phyloP scores from a whole-genome alignment of 2,797 vertebrate genomes.

The Momotus momota region DNA sequence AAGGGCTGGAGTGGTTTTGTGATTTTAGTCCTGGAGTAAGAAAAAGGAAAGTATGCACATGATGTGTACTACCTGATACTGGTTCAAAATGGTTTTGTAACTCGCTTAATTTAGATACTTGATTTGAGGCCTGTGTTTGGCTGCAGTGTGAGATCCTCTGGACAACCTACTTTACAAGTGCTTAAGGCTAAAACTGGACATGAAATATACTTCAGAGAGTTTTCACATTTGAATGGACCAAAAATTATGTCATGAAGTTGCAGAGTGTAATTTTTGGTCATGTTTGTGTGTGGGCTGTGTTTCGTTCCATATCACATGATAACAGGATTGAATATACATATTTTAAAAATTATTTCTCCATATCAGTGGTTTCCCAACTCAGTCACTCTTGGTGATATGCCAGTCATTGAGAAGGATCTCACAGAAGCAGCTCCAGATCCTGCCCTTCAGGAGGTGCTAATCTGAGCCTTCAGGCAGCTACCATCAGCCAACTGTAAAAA shows the following conservation, averaged over 20 bases:
- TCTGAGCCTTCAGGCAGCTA: not conserved
- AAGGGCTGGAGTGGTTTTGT: not conserved
- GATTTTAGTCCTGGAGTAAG: not conserved
- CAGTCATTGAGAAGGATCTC: not conserved
- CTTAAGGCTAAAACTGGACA: not conserved
- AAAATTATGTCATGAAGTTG: not conserved
- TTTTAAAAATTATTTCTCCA: not conserved
- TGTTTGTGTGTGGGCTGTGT: not conserved
- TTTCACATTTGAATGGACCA: not conserved
- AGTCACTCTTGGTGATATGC: not conserved
- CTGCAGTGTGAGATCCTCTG: not conserved
- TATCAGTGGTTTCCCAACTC: not conserved
- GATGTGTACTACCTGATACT: not conserved
- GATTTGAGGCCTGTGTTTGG: not conserved
- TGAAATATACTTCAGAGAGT: not conserved
- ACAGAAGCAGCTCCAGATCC: not conserved
- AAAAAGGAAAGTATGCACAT: not conserved
- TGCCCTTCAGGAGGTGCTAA: conserved; percentile 8
- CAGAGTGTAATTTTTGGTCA: not conserved
- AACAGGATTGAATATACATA: not conserved
- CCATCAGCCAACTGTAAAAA: not conserved
- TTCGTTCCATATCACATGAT: not conserved
- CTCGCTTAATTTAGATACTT: not conserved
- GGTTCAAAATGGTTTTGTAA: not conserved
- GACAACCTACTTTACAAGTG: not conserved